Evolutionary conservation across 2,113 vertebrate species (phyloP).

Genomic region (Romanogobio albipinnatus): DNA sequence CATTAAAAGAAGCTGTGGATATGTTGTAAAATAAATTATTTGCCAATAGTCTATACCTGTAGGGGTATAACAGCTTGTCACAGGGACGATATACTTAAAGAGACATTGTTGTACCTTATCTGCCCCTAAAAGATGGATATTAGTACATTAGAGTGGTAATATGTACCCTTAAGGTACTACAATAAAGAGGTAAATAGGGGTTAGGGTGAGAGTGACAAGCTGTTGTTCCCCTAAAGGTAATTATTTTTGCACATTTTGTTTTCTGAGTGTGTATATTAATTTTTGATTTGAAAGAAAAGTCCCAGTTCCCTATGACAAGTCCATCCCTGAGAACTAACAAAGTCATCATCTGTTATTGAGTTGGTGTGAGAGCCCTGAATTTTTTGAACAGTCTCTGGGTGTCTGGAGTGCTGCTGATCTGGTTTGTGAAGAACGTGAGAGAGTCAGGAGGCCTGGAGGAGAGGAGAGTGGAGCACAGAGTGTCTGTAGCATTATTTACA

Average conservation of each 20-base stretch:
- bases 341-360: background rate
- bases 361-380: background rate
- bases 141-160: background rate
- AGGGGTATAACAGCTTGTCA: background rate
- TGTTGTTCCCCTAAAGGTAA: background rate
- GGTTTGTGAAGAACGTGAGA: constrained; percentile 19
- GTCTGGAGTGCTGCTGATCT: constrained; percentile 1
- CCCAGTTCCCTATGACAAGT: background rate
- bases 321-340: background rate
- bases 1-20: background rate
- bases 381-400: background rate
- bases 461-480: background rate
- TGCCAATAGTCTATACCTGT: background rate
- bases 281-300: background rate
- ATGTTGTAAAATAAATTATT: background rate
- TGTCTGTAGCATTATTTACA: constrained; percentile 11
- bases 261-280: background rate
- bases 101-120: background rate
- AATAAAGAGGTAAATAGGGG: no score
- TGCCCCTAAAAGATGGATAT: background rate
- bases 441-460: background rate
- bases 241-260: background rate
- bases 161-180: background rate
- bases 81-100: background rate
- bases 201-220: background rate